Evolutionary conservation across 1,140 invertebrate species (phyloP), one percentile per base, ranked within the genome.

Genomic region (Geopemphigus sp.): DNA sequence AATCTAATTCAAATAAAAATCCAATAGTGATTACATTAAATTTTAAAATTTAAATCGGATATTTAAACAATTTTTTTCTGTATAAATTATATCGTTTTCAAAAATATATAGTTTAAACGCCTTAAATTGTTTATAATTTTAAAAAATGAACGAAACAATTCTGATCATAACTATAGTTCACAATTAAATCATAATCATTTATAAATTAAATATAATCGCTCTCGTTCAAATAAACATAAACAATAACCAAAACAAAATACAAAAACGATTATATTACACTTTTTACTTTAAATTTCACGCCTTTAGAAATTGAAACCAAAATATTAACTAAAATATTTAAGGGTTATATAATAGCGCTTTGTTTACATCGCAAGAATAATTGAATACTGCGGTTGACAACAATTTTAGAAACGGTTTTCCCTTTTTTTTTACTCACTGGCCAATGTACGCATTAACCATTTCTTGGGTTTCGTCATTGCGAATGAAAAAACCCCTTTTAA

Each of bases 401-500:
- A 10, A n/a, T 66, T 45, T 66, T 66, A 45, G 1, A 26, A 45
- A 22, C 39, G 11, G 32, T 66, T 45, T 64, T 45, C 11, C 61
- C 5, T 14, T 66, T 66, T 66, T 66, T 66, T 39, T 39, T 11
- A 45, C 29, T 3, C 63, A 12, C 19, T 22, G 1, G 17, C 1
- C n/a, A 45, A 45, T 19, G n/a, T n/a, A 22, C 32, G 32, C n/a
- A 10, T 17, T 12, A 66, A 3, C 63, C 19, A 45, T 22, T 45
- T 45, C 39, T 66, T 22, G 32, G 19, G 11, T 66, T 66, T 45
- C 39, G 12, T 66, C 19, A 45, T 66, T 39, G 19, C 17, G 10
- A 45, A 66, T 19, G n/a, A n/a, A 66, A 66, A 64, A 39, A 64
- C 29, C 63, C 32, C 32, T 66, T 66, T 66, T 66, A 22, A 39